phyloP scores from a whole-genome alignment of 2,797 vertebrate species.

The Mus caroli region DNA sequence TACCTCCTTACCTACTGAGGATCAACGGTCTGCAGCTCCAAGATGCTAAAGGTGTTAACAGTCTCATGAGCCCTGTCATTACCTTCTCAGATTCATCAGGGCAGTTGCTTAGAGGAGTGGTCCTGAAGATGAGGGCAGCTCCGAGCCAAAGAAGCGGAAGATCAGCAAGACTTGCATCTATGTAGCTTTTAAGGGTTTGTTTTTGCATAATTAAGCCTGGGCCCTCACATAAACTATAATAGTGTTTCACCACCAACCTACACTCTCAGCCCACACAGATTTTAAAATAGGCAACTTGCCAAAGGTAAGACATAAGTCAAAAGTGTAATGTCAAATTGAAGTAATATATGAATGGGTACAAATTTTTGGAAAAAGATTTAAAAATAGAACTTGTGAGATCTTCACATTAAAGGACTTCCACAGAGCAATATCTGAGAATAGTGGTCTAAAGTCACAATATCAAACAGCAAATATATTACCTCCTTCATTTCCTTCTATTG shows the following conservation, averaged over 20 bases:
- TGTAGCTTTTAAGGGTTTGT: neutral
- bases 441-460: neutral
- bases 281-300: neutral
- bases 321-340: neutral
- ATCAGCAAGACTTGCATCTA: neutral
- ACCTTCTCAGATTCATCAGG: neutral
- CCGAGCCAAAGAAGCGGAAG: too few species aligned
- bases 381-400: neutral
- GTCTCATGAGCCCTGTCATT: neutral
- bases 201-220: neutral
- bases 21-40: neutral
- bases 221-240: neutral
- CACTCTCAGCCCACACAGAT: neutral
- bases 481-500: neutral
- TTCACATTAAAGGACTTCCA: neutral
- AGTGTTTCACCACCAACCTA: neutral
- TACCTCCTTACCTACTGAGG: neutral
- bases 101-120: neutral
- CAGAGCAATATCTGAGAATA: neutral
- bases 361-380: neutral
- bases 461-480: neutral
- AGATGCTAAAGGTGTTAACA: neutral
- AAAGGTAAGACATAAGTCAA: neutral
- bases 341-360: neutral
- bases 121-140: neutral